Evolutionary conservation across 2,888 invertebrate genomes (phyloP).

Genomic region (Lasioglossum vierecki): DNA sequence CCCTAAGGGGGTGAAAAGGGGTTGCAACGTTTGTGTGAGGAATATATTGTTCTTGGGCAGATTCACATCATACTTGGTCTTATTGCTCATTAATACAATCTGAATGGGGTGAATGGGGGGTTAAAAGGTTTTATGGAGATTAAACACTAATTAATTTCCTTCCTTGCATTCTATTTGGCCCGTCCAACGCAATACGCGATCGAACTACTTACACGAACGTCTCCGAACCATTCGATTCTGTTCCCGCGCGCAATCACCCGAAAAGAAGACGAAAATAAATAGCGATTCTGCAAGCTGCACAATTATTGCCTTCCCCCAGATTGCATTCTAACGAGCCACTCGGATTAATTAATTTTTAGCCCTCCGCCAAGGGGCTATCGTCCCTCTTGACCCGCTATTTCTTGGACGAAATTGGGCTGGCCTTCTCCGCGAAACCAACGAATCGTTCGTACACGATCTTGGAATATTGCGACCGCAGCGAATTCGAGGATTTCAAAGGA

Average conservation of each 20-base stretch:
- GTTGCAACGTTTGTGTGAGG: no score
- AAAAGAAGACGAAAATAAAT: conserved; percentile 14
- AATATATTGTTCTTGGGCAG: no score
- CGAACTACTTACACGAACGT: neutral
- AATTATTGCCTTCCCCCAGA: conserved; percentile 34
- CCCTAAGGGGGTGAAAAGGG: no score
- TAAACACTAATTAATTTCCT: no score
- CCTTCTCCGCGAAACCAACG: neutral
- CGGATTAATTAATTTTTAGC: conserved; percentile 54
- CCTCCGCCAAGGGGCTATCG: conserved; percentile 19
- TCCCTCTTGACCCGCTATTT: conserved; percentile 42
- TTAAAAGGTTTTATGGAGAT: no score
- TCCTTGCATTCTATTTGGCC: neutral
- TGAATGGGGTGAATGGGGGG: no score
- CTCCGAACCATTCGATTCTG: neutral
- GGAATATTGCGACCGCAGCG: neutral
- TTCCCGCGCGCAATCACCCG: neutral
- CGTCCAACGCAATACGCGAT: neutral
- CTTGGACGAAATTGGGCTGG: conserved; percentile 3
- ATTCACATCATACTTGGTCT: no score
- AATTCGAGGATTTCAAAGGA: neutral
- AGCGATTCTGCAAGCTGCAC: neutral
- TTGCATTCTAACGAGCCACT: conserved; percentile 49
- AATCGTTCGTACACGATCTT: neutral
- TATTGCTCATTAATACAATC: no score